Evolutionary conservation across 2,113 vertebrate genomes (phyloP).

Genomic region (Crotalus helleri): DNA sequence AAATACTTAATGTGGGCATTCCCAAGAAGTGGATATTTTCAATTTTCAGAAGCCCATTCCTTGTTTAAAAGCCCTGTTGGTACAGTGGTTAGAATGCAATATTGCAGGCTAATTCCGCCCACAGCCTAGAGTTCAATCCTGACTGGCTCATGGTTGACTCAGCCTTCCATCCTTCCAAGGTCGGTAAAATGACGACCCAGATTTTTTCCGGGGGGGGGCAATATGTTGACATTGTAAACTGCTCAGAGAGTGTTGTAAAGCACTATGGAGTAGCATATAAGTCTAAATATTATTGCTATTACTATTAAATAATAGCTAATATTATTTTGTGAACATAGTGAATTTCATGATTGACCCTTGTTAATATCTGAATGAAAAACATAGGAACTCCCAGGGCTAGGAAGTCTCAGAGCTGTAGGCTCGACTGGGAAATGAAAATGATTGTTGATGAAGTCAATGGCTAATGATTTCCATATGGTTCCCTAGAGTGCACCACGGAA

Average conservation of each 20-base stretch:
- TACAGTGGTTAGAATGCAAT: not conserved
- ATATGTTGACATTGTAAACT: not conserved
- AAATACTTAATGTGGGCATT: not conserved
- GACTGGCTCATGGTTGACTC: not conserved
- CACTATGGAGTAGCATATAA: not conserved
- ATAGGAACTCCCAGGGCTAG: not conserved
- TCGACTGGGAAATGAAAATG: not conserved
- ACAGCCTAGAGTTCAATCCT: not conserved
- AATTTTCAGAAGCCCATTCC: not conserved
- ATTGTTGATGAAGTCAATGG: not conserved
- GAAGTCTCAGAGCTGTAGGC: not conserved
- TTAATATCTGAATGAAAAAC: not conserved
- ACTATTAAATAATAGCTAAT: not conserved
- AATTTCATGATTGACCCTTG: not conserved
- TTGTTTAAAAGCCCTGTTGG: not conserved
- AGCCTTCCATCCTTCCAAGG: not conserved
- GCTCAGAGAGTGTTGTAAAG: not conserved
- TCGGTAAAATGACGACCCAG: not conserved
- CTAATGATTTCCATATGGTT: not conserved
- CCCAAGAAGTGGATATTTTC: not conserved
- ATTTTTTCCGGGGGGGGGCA: not conserved
- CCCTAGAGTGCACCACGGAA: not conserved
- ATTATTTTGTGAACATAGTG: not conserved
- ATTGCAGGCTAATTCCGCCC: not conserved
- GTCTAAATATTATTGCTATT: not conserved